Evolutionary conservation across 2,888 invertebrate genomes (phyloP), one percentile per base, ranked within the genome.

Genomic region (Cheilosia variabilis): DNA sequence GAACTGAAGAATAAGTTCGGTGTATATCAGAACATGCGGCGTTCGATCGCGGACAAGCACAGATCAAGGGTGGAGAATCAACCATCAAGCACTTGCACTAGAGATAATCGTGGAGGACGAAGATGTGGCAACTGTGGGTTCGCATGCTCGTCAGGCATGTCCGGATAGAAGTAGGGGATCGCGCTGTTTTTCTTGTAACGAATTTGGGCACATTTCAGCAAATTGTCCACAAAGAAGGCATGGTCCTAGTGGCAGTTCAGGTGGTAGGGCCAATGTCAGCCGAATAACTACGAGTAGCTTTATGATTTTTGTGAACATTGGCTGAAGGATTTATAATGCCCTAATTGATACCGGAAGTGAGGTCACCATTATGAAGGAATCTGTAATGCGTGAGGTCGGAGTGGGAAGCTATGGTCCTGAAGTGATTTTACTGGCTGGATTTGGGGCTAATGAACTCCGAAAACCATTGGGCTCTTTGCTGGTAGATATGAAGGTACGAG

Each of bases 51-150:
- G 41, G 41, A 22, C 37, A 22, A 65, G 31, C 15, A 34, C 19
- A 65, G 15, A 50, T 10, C 65, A 66, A 53, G 41, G 6, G 22
- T 13, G 19, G 52, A 52, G 15, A 52, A 24, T 19, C 65, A 41
- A 41, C n/a, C 65, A 24, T 15, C 41, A 41, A 15, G 37, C n/a
- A 6, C 41, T 1, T 66, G 37, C 7, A 2, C 22, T 19, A 52
- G 24, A 24, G 22, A 52, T 24, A 24, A 52, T 52, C 15, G 24
- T 19, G 52, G 22, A 13, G 52, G 52, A 52, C 4, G 52, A 19
- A 66, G 52, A 24, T 66, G 52, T 53, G 19, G 19, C 9, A 65
- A 50, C 22, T 65, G 63, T 52, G 63, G 50, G 34, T 53, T 66
- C 41, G 6, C 65, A 66, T n/a, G 4, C 15, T 15, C 52, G 34